Percentiles rank a stretch among this genome's conserved stretches.
Evolutionary conservation across 2,113 vertebrate species (phyloP).

Genomic region (Copsychus sechellarum): DNA sequence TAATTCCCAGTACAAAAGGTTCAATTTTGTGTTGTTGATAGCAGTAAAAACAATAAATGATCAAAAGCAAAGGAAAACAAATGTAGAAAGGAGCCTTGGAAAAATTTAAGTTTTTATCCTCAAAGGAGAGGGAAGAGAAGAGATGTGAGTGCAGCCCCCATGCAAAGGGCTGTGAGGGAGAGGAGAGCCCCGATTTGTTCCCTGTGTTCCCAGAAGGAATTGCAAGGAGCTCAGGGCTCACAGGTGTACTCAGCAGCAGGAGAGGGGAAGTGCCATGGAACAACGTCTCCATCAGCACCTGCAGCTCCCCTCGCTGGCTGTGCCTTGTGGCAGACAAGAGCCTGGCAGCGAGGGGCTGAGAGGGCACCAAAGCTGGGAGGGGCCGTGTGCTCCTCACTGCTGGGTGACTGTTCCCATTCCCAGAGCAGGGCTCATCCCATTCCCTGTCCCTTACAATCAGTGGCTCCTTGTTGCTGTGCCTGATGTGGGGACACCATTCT

Average conservation of each 20-base stretch:
- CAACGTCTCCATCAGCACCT: not conserved
- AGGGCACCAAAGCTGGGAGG: not conserved
- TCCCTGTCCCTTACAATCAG: not conserved
- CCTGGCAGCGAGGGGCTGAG: not conserved
- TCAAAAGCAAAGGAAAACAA: not conserved
- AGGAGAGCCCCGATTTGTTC: not conserved
- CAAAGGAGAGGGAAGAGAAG: not conserved
- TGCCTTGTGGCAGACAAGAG: not conserved
- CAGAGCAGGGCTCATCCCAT: not conserved
- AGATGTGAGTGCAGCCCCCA: not conserved
- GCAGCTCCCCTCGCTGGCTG: not conserved
- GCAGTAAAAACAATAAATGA: not conserved
- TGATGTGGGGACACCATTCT: not conserved
- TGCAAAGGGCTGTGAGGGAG: not conserved
- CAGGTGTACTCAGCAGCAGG: not conserved
- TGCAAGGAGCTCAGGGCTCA: not conserved
- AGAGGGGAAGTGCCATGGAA: not conserved
- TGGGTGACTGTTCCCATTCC: not conserved
- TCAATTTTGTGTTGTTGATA: not conserved
- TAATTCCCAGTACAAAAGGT: not conserved
- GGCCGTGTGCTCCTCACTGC: rapidly evolving
- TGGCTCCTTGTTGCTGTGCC: not conserved
- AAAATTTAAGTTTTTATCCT: not conserved
- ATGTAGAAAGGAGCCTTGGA: not conserved
- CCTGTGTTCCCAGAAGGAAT: not conserved